These are phyloP conservation scores for Calyptommatus sinebrachiatus DNA, from an alignment of 2,113 vertebrate genomes.

Conservation along the genomic window DNA sequence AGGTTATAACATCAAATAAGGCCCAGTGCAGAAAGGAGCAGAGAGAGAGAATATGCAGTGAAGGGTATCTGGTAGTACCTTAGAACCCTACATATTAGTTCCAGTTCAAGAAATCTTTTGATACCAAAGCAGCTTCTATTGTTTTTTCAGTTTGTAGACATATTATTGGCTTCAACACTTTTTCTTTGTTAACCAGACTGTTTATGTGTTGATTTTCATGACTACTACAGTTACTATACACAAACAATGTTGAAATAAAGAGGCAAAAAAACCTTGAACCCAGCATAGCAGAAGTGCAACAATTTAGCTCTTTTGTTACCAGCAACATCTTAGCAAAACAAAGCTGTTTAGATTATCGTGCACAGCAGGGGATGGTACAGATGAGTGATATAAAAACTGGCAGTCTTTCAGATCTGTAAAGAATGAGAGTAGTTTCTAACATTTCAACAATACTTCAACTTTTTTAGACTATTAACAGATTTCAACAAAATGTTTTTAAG, in stretches of 20 bases:
- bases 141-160: conserved; percentile 72
- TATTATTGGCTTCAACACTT: conserved; percentile 70
- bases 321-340: conserved; percentile 44
- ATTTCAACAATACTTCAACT: not conserved
- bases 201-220: conserved; percentile 47
- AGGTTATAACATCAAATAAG: too few relatives aligned
- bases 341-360: not conserved
- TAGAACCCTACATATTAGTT: conserved; percentile 78
- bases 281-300: conserved; percentile 46
- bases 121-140: conserved; percentile 75
- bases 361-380: not conserved
- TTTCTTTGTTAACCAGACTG: conserved; percentile 59
- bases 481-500: not conserved
- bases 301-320: conserved; percentile 37
- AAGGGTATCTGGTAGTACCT: conserved; percentile 64
- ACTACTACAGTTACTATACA: conserved; percentile 56
- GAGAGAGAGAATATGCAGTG: conserved; percentile 56
- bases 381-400: not conserved
- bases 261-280: conserved; percentile 19
- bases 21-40: fast-evolving
- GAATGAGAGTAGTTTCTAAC: conserved; percentile 5
- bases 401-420: conserved; percentile 10
- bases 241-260: conserved; percentile 21
- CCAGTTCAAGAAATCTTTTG: conserved; percentile 81
- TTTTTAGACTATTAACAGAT: not conserved